phyloP scores from a whole-genome alignment of 2,888 invertebrate species.

The Cephus sareptanus region DNA sequence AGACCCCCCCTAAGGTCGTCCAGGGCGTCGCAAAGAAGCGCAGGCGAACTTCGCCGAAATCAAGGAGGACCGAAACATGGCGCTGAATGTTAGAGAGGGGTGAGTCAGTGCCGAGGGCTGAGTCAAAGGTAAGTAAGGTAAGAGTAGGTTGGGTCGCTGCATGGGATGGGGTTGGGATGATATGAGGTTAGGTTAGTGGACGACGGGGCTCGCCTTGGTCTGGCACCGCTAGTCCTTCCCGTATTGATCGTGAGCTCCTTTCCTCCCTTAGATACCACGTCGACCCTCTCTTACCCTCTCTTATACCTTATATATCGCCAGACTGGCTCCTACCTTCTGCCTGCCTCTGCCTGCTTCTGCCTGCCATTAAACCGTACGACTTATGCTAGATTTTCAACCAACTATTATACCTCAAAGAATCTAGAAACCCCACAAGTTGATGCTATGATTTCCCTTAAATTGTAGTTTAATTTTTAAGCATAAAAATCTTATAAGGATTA shows the following conservation, averaged over 20 bases:
- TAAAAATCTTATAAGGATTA: background rate
- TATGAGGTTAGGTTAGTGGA: constrained; percentile 57
- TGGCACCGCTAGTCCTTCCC: constrained; percentile 64
- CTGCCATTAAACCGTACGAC: background rate
- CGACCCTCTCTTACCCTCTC: constrained; percentile 46
- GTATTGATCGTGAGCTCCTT: constrained; percentile 64
- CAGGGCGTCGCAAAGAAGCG: background rate
- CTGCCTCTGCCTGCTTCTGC: constrained; percentile 15
- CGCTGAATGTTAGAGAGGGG: background rate
- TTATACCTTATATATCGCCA: constrained; percentile 41
- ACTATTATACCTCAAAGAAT: background rate
- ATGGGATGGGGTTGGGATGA: constrained; percentile 53
- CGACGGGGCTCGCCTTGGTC: constrained; percentile 61
- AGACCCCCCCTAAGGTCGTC: background rate
- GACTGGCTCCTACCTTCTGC: constrained; percentile 31
- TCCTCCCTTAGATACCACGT: constrained; percentile 59
- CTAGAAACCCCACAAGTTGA: background rate
- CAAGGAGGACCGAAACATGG: constrained; percentile 14
- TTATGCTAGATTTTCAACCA: background rate
- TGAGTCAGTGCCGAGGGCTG: constrained; percentile 25
- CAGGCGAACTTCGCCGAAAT: constrained; percentile 7
- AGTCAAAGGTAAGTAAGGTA: constrained; percentile 32
- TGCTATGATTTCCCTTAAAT: background rate
- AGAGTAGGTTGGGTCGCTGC: constrained; percentile 44
- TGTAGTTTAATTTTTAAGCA: background rate